phyloP scores from a whole-genome alignment of 2,888 invertebrate species.

The Poecilus cupreus region DNA sequence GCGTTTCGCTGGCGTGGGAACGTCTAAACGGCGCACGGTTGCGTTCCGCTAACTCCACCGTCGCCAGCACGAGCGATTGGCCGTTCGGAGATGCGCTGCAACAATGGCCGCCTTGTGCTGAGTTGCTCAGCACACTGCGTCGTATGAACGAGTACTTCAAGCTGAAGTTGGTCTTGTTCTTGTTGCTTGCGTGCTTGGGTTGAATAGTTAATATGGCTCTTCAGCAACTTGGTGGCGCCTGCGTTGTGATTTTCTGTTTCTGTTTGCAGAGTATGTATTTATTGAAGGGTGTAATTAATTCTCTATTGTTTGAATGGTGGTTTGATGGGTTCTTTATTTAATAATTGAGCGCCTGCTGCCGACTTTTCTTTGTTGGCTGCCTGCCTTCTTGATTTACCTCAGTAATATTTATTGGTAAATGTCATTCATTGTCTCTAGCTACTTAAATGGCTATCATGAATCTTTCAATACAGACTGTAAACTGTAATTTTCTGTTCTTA shows the following conservation, averaged over 20 bases:
- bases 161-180: slow-evolving; percentile 22
- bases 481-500: too few species aligned
- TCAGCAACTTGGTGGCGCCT: slow-evolving; percentile 1
- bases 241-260: neutral
- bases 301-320: neutral
- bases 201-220: slow-evolving; percentile 21
- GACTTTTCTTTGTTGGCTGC: neutral
- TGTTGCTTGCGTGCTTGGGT: neutral
- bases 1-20: slow-evolving; percentile 31
- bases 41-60: neutral
- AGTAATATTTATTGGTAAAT: neutral
- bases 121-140: neutral
- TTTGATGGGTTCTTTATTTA: neutral
- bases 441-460: too few species aligned
- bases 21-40: neutral
- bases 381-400: neutral
- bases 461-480: too few species aligned
- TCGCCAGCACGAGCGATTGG: slow-evolving; percentile 36
- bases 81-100: slow-evolving; percentile 37
- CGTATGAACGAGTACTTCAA: slow-evolving; percentile 10
- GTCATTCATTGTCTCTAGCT: too few species aligned
- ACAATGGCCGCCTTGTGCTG: slow-evolving; percentile 51
- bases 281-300: neutral
- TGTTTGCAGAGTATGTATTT: neutral
- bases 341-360: neutral